Evolutionary conservation across 2,888 invertebrate genomes (phyloP), one percentile per base, ranked within the genome.

Genomic region (Suillia variegata): DNA sequence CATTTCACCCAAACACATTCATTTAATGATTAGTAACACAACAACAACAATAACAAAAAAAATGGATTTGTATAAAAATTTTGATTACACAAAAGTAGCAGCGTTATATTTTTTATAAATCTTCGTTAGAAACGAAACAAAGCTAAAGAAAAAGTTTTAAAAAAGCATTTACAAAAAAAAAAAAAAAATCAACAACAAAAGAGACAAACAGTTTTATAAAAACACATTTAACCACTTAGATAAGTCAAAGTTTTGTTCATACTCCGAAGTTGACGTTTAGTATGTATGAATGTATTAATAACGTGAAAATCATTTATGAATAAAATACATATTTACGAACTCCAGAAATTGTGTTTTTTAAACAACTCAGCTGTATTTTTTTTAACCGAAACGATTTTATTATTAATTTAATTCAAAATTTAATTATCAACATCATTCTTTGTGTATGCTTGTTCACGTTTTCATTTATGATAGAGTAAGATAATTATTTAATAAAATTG

Each of bases 141-240:
- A 45, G 21, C 13, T 49, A 56, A 58, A 66, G 42, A 47, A 52
- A 34, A 59, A 50, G 57, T 63, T 70, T 71, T 71, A 65, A 59
- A 57, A 65, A 68, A 65, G 68, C 64, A 66, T 50, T 26, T 26
- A 26, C 57, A 34, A 59, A 21, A 15, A 10, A 54, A 54, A 42
- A 24, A 24, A 53, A 60, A 59, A 53, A 58, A 56, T 47, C 31
- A 48, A 62, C 24, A 61, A n/a, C n/a, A n/a, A 62, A 38, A 51
- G 33, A 42, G 56, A 64, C 48, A n/a, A 50, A 70, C 24, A 6
- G 59, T 66, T 72, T 71, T 68, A 64, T 65, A 58, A 62, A 60
- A 56, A 54, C n/a, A n/a, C 52, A 54, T 55, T 55, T 55, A 52
- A 38, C n/a, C 38, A 38, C n/a, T 38, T 38, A 38, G 38, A n/a